phyloP scores from a whole-genome alignment of 1,140 invertebrate genomes.

The Chionoecetes opilio region DNA sequence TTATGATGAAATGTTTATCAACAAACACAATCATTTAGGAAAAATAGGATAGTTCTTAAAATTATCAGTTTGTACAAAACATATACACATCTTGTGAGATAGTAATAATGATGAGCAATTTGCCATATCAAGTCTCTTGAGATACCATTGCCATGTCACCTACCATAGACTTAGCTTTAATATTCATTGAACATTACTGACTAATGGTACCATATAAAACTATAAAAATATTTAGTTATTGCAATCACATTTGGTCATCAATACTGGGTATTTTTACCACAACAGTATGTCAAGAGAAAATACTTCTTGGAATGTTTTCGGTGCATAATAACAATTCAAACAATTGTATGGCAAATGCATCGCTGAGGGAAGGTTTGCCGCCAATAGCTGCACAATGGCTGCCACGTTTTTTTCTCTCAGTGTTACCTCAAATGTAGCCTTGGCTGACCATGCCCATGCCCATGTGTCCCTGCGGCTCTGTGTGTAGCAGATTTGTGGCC shows the following conservation, averaged over 20 bases:
- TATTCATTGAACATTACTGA: background rate
- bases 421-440: conserved; percentile 48
- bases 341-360: background rate
- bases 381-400: background rate
- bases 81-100: background rate
- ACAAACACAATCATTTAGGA: no score
- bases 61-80: background rate
- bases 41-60: background rate
- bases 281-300: background rate
- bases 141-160: background rate
- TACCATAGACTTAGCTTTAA: background rate
- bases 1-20: background rate
- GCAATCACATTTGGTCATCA: background rate
- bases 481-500: conserved; percentile 92
- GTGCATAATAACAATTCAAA: background rate
- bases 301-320: background rate
- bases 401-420: background rate
- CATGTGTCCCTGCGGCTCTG: conserved; percentile 86
- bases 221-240: background rate
- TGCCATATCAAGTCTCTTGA: background rate
- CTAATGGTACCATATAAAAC: background rate
- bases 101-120: background rate
- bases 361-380: background rate
- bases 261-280: background rate
- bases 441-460: conserved; percentile 59